A percentile compares a stretch with the other conserved stretches of the same genome.
Conservation (phyloP, 2,888 invertebrate genomes). For the Eupelmus urozonus region DNA sequence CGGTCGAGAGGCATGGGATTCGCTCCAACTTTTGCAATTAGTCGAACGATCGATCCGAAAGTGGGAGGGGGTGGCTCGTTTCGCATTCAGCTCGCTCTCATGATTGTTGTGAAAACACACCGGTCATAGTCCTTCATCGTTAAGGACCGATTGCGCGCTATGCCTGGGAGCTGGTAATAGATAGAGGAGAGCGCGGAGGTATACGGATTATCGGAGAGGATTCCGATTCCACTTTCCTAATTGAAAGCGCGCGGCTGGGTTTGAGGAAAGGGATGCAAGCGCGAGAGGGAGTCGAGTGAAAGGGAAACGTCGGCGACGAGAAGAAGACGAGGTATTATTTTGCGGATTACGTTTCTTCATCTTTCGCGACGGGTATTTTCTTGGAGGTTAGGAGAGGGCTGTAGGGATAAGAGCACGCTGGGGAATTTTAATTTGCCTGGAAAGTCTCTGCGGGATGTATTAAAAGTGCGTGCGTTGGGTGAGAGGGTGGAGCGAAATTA, state of each 20-base stretch:
- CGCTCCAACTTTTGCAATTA: constrained; percentile 46
- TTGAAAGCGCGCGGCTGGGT: neutral
- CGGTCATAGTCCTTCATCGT: neutral
- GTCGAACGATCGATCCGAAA: no score
- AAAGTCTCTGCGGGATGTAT: no score
- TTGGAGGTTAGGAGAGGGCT: no score
- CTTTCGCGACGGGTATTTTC: neutral
- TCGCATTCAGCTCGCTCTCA: neutral
- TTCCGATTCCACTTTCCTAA: constrained; percentile 39
- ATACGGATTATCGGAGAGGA: constrained; percentile 31
- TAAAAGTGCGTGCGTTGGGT: no score
- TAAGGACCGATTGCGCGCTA: neutral
- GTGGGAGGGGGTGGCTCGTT: neutral
- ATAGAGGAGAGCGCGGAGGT: no score
- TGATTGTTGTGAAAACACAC: constrained; percentile 27
- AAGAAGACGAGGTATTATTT: constrained; percentile 16
- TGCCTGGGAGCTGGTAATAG: neutral
- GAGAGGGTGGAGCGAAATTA: no score
- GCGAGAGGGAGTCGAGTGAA: no score
- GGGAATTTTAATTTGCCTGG: no score
- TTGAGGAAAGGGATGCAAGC: no score
- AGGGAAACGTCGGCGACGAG: no score
- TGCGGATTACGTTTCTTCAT: constrained; percentile 20
- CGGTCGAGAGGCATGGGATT: no score
- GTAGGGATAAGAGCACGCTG: no score